phyloP scores from a whole-genome alignment of 30 jellyfish, hydroid and myxozoan genomes.

The Aurelia aurita complex sp. Pacific region DNA sequence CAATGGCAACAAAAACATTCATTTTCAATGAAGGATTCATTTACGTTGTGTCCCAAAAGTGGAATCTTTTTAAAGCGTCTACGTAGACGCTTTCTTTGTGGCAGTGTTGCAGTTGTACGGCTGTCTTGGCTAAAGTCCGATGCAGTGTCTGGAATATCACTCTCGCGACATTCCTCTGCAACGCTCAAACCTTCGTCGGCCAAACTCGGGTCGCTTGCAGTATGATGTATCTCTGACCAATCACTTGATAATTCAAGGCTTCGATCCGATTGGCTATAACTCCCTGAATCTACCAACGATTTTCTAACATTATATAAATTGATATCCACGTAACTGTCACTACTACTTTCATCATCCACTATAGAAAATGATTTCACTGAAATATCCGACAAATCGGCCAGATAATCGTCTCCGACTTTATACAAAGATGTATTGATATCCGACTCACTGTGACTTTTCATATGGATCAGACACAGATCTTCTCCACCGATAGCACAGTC shows the following conservation, averaged over 20 bases:
- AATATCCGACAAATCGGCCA: conserved; percentile 49
- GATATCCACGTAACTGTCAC: conserved; percentile 55
- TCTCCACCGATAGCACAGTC: conserved; percentile 58
- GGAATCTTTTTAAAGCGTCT: conserved; percentile 32
- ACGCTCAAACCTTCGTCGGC: conserved; percentile 36
- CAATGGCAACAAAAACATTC: conserved; percentile 77
- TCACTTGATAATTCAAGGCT: conserved; percentile 60
- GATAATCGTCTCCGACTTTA: conserved; percentile 28
- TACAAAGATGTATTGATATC: conserved; percentile 11
- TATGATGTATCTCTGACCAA: conserved; percentile 58
- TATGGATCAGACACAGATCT: conserved; percentile 53
- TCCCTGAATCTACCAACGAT: conserved; percentile 38
- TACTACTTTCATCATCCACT: conserved; percentile 60
- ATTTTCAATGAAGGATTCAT: conserved; percentile 58
- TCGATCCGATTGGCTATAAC: conserved; percentile 50
- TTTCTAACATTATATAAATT: conserved; percentile 25
- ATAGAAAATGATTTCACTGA: conserved; percentile 49
- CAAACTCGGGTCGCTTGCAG: conserved; percentile 36
- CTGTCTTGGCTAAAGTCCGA: conserved; percentile 71
- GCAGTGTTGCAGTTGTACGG: conserved; percentile 9
- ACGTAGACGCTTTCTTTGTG: conserved; percentile 4
- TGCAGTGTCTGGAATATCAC: conserved; percentile 69
- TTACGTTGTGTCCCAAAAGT: conserved; percentile 50
- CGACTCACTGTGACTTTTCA: conserved; percentile 66
- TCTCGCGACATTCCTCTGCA: conserved; percentile 73